Evolutionary conservation across 2,888 invertebrate species (phyloP).

Genomic region (Mesopsocus fuscifrons): DNA sequence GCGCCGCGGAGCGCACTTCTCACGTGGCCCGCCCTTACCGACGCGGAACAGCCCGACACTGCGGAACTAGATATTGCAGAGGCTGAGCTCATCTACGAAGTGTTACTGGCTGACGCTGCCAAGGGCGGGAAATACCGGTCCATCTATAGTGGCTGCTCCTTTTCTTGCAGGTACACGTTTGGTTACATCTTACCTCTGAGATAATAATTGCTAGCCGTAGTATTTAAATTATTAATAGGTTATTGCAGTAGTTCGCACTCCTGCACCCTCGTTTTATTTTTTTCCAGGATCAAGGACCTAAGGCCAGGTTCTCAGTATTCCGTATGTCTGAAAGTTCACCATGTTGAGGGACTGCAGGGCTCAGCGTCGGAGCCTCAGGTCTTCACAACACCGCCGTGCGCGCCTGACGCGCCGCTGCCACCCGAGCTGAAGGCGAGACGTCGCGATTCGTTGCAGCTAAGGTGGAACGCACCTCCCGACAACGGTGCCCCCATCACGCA

Average conservation of each 20-base stretch:
- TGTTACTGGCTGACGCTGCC: slow-evolving; percentile 55
- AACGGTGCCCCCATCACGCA: slow-evolving; percentile 61
- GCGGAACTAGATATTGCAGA: slow-evolving; percentile 32
- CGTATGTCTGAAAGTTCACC: slow-evolving; percentile 57
- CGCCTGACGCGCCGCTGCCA: slow-evolving; percentile 48
- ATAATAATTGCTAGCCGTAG: no score
- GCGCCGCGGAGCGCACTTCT: slow-evolving; percentile 69
- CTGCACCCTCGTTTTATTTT: no score
- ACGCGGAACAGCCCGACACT: slow-evolving; percentile 30
- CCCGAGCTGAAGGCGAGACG: slow-evolving; percentile 52
- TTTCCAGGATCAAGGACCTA: slow-evolving; percentile 48
- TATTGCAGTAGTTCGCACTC: no score
- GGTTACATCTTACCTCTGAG: no score
- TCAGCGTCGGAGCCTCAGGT: slow-evolving; percentile 56
- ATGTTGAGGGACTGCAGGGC: slow-evolving; percentile 48
- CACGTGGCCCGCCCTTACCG: slow-evolving; percentile 50
- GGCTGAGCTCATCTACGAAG: slow-evolving; percentile 57
- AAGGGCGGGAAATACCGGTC: slow-evolving; percentile 70
- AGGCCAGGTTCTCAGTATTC: slow-evolving; percentile 77
- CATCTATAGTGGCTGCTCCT: slow-evolving; percentile 57
- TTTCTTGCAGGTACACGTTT: slow-evolving; percentile 38
- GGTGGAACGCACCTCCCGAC: slow-evolving; percentile 52
- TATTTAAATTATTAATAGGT: no score
- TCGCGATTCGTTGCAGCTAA: slow-evolving; percentile 47
- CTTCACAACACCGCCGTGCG: slow-evolving; percentile 63